Evolutionary conservation across 2,888 invertebrate species (phyloP).

Genomic region (Trimorus sp.): DNA sequence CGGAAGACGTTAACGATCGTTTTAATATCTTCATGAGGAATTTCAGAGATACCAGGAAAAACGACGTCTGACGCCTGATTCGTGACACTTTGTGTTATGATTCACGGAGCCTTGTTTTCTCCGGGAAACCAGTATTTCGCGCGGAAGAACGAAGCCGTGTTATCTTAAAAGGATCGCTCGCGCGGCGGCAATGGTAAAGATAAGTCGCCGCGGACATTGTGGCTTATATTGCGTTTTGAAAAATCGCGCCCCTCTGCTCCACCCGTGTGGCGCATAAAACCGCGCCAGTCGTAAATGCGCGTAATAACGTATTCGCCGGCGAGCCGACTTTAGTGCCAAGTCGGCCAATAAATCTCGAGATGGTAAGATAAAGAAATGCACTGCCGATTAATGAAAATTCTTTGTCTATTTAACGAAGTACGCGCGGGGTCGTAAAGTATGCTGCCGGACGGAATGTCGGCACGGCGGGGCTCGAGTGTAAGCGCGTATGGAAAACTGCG

Average conservation of each 20-base stretch:
- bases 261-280: conserved; percentile 22
- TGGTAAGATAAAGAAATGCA: conserved; percentile 60
- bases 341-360: conserved; percentile 56
- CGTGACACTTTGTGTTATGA: too few relatives aligned
- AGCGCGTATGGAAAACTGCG: conserved; percentile 46
- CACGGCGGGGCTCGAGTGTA: conserved; percentile 14
- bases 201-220: conserved; percentile 50
- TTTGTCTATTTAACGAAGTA: conserved; percentile 59
- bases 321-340: conserved; percentile 49
- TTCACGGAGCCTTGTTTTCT: neutral
- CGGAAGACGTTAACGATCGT: too few relatives aligned
- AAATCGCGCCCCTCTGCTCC: conserved; percentile 22
- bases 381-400: conserved; percentile 63
- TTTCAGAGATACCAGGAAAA: too few relatives aligned
- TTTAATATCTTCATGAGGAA: too few relatives aligned
- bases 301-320: conserved; percentile 48
- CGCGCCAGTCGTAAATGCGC: conserved; percentile 49
- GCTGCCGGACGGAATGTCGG: conserved; percentile 42
- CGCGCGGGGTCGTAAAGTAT: conserved; percentile 52
- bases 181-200: conserved; percentile 34
- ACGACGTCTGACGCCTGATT: too few relatives aligned
- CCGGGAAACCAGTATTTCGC: conserved; percentile 11
- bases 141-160: conserved; percentile 14
- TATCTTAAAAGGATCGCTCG: conserved; percentile 32
- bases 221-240: conserved; percentile 35